phyloP scores from a whole-genome alignment of 2,113 vertebrate genomes.

The Opisthocomus hoazin region DNA sequence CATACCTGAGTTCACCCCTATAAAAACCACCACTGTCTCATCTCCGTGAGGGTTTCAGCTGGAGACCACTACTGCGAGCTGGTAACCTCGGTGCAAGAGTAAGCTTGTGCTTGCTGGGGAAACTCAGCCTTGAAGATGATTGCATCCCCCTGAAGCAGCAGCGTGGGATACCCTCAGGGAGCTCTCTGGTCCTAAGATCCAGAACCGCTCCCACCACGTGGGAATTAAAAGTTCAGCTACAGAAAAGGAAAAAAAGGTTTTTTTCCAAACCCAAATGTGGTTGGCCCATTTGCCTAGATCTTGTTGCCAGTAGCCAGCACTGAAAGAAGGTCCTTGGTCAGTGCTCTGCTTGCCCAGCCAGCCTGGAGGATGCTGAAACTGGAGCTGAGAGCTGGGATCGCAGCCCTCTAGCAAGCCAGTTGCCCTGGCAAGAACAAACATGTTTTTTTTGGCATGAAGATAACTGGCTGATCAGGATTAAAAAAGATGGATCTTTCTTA shows the following conservation, averaged over 20 bases:
- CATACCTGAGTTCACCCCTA: neutral
- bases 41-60: fast-evolving
- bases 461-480: neutral
- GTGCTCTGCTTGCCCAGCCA: neutral
- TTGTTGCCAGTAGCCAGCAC: neutral
- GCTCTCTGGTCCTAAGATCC: too few relatives aligned
- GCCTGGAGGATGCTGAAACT: neutral
- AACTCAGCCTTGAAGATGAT: neutral
- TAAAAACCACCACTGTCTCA: neutral
- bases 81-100: neutral
- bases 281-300: neutral
- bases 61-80: too few relatives aligned
- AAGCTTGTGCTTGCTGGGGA: neutral
- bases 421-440: neutral
- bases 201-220: neutral
- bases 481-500: neutral
- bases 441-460: neutral
- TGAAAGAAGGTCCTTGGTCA: neutral
- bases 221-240: neutral
- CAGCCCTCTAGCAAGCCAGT: neutral
- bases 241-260: neutral
- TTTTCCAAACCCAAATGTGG: neutral
- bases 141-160: fast-evolving
- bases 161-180: neutral
- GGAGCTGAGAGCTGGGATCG: neutral